phyloP scores from a whole-genome alignment of 2,888 invertebrate genomes.

The Drosophila tripunctata region DNA sequence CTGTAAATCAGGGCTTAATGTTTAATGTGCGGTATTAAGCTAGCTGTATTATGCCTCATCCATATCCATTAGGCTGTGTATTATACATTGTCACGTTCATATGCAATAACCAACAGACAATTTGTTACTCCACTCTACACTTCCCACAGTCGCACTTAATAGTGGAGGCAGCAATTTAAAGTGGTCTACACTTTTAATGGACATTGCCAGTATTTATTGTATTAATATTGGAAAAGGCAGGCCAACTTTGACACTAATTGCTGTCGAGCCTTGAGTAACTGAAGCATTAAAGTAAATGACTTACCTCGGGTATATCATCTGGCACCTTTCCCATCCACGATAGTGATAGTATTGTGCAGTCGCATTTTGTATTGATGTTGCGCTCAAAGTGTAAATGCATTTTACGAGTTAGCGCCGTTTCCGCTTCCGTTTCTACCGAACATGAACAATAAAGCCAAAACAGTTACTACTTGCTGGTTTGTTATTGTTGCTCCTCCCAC shows the following conservation, averaged over 20 bases:
- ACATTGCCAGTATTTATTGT: conserved; percentile 69
- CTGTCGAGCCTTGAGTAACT: conserved; percentile 18
- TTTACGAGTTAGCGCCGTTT: conserved; percentile 59
- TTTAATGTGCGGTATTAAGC: conserved; percentile 11
- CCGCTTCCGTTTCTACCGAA: conserved; percentile 45
- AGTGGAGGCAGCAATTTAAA: conserved; percentile 60
- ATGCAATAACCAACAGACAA: conserved; percentile 1
- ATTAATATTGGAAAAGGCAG: conserved; percentile 55
- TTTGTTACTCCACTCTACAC: not conserved
- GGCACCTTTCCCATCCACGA: conserved; percentile 99
- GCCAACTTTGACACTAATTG: conserved; percentile 37
- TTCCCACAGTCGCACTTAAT: conserved; percentile 29
- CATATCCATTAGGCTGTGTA: conserved; percentile 18
- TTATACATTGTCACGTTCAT: conserved; percentile 34
- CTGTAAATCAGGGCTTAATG: conserved; percentile 14
- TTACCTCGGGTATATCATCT: conserved; percentile 96
- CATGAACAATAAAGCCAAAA: conserved; percentile 44
- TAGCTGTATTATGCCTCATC: conserved; percentile 6
- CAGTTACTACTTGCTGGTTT: conserved; percentile 19
- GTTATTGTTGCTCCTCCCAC: conserved; percentile 14
- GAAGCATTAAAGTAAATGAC: conserved; percentile 49
- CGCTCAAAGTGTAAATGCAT: conserved; percentile 99
- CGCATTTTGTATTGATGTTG: conserved; percentile 96
- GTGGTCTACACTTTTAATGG: conserved; percentile 69
- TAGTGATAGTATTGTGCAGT: conserved; percentile 96